Evolutionary conservation across 2,888 invertebrate species (phyloP).

Genomic region (Campoletis raptor): DNA sequence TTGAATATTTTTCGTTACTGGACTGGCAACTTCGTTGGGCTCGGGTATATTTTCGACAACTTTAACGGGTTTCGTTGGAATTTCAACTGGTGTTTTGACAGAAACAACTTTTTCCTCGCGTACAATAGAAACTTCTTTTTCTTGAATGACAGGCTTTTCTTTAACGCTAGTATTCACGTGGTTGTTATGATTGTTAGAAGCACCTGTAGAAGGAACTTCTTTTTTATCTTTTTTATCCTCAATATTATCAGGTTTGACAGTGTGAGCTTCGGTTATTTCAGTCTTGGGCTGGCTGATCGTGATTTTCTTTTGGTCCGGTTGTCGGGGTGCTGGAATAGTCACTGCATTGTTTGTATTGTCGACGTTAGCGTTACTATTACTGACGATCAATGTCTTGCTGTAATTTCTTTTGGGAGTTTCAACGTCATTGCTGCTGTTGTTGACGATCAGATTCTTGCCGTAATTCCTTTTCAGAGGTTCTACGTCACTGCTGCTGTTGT

Average conservation of each 20-base stretch:
- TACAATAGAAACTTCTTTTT: slow-evolving; percentile 29
- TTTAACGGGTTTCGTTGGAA: slow-evolving; percentile 21
- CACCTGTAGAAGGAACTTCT: slow-evolving; percentile 7
- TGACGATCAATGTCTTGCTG: slow-evolving; percentile 17
- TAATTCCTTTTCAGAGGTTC: slow-evolving; percentile 73
- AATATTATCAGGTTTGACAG: slow-evolving; percentile 27
- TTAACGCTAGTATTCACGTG: slow-evolving; percentile 13
- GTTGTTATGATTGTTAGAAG: neutral
- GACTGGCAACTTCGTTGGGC: slow-evolving; percentile 55
- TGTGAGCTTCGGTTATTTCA: slow-evolving; percentile 16
- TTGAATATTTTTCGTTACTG: slow-evolving; percentile 60
- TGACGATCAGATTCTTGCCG: slow-evolving; percentile 19
- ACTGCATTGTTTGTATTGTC: slow-evolving; percentile 14
- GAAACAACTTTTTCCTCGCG: slow-evolving; percentile 34
- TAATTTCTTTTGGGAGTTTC: slow-evolving; percentile 73
- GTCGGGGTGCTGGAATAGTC: slow-evolving; percentile 2
- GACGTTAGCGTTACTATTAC: slow-evolving; percentile 21
- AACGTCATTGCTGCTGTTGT: slow-evolving; percentile 78
- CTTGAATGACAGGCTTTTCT: slow-evolving; percentile 39
- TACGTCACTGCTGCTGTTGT: slow-evolving; percentile 70
- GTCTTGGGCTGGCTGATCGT: slow-evolving; percentile 33
- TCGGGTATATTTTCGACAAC: slow-evolving; percentile 29
- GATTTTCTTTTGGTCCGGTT: slow-evolving; percentile 42
- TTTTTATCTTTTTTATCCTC: slow-evolving; percentile 51
- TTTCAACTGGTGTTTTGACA: slow-evolving; percentile 17